Percentiles rank a stretch among this genome's conserved stretches.
These are phyloP conservation scores for Isurus oxyrinchus DNA, from an alignment of 2,113 vertebrate species.

Conservation along the genomic window DNA sequence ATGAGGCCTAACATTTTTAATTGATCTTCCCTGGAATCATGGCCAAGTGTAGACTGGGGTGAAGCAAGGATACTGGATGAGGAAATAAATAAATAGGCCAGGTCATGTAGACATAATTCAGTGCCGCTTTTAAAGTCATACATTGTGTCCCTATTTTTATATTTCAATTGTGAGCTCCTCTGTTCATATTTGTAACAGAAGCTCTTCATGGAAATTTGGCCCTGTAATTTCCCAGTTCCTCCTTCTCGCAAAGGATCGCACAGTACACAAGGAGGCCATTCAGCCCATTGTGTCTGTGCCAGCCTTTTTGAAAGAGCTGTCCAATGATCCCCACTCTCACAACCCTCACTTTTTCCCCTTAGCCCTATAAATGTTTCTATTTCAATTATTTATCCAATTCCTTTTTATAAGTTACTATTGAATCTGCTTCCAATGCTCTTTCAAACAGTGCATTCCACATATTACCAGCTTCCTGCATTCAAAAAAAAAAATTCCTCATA, in stretches of 20 bases:
- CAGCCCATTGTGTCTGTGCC: neutral
- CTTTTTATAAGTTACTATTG: neutral
- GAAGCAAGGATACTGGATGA: neutral
- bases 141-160: neutral
- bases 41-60: neutral
- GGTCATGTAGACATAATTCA: neutral
- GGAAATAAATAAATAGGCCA: neutral
- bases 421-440: neutral
- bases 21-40: neutral
- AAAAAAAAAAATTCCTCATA: neutral
- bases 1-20: neutral
- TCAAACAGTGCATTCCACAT: neutral
- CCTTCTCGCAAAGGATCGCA: neutral
- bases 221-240: neutral
- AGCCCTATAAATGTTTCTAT: neutral
- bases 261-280: neutral
- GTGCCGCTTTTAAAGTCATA: neutral
- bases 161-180: neutral
- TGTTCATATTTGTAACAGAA: neutral
- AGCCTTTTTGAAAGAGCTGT: neutral
- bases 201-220: neutral
- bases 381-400: neutral
- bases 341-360: neutral
- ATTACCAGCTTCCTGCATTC: neutral
- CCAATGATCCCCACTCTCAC: neutral